These are phyloP conservation scores for Rhagologus leucostigma DNA, from an alignment of 2,113 vertebrate species.

Conservation along the genomic window DNA sequence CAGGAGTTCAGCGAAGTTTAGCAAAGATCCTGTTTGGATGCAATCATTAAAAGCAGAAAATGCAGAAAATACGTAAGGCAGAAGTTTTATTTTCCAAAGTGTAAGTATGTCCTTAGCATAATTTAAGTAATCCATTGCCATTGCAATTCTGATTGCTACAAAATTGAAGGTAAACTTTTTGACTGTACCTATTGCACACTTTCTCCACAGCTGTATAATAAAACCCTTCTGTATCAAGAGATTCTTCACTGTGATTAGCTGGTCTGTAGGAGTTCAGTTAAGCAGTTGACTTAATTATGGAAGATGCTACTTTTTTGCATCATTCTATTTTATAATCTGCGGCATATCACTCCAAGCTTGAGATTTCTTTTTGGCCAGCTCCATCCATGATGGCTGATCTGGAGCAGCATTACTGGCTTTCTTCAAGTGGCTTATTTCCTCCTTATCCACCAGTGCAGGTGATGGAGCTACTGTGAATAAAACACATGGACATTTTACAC, in stretches of 20 bases:
- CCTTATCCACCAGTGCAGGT: slow-evolving; percentile 57
- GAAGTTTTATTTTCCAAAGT: background rate
- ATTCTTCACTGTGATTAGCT: slow-evolving; percentile 28
- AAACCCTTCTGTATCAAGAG: slow-evolving; percentile 27
- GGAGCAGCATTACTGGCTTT: slow-evolving; percentile 69
- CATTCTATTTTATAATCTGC: slow-evolving; percentile 73
- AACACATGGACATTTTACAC: background rate
- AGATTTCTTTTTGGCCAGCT: slow-evolving; percentile 95
- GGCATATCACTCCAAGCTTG: slow-evolving; percentile 96
- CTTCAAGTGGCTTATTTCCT: slow-evolving; percentile 71
- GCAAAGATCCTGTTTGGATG: background rate
- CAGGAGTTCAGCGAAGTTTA: background rate
- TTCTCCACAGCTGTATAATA: slow-evolving; percentile 17
- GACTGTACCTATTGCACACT: slow-evolving; percentile 58
- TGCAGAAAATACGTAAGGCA: background rate
- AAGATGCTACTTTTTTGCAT: background rate
- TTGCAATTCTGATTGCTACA: slow-evolving; percentile 13
- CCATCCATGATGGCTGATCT: slow-evolving; percentile 91
- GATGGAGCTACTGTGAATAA: slow-evolving; percentile 48
- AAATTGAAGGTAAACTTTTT: slow-evolving; percentile 37
- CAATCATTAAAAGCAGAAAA: background rate
- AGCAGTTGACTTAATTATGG: background rate
- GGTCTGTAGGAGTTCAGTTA: slow-evolving; percentile 2
- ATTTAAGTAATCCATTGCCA: background rate
- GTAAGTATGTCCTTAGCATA: background rate